Percentiles rank a stretch among this genome's conserved stretches.
Evolutionary conservation across 2,113 vertebrate species (phyloP).

Genomic region (Pionites leucogaster): DNA sequence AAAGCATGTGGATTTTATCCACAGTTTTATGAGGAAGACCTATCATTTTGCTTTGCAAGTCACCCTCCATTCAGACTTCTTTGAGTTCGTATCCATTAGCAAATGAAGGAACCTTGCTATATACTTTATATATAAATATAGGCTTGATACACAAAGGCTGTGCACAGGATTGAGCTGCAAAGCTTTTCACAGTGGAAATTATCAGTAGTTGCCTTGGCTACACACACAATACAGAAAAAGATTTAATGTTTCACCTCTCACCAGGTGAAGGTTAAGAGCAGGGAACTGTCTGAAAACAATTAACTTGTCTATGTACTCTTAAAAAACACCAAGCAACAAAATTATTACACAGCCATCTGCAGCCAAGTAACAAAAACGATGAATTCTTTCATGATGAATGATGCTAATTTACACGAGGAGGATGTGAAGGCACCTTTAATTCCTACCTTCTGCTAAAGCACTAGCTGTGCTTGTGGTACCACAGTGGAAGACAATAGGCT

Average conservation of each 20-base stretch:
- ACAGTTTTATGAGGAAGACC: background rate
- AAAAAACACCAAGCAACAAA: background rate
- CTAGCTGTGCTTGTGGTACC: background rate
- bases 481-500: background rate
- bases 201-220: background rate
- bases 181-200: background rate
- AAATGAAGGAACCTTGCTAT: background rate
- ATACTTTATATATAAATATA: background rate
- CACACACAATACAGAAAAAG: background rate
- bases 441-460: background rate
- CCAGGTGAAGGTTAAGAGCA: background rate
- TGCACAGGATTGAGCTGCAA: background rate
- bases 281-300: background rate
- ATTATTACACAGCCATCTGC: background rate
- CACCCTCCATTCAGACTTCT: background rate
- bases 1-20: background rate
- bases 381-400: fast-evolving
- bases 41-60: background rate
- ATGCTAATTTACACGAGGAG: fast-evolving
- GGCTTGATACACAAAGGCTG: background rate
- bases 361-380: background rate
- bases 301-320: background rate
- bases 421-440: background rate
- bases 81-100: background rate
- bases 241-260: background rate